Conservation (phyloP, 2,113 vertebrate species). For the Camelus bactrianus region DNA sequence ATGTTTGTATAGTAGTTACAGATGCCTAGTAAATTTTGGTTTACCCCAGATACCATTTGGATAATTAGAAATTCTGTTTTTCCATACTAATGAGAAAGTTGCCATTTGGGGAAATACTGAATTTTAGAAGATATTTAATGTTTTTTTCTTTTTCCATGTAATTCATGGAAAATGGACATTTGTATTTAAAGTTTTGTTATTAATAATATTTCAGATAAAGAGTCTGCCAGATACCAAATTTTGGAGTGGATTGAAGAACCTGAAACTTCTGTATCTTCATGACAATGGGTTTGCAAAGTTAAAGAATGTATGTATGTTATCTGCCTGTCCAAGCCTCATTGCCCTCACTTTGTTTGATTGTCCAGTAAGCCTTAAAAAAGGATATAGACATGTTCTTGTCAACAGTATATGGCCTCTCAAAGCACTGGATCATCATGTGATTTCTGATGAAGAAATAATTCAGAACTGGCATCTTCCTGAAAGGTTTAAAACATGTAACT, state of each 20-base stretch:
- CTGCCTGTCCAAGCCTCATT: constrained; percentile 81
- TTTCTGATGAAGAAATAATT: constrained; percentile 88
- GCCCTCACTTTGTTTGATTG: constrained; percentile 86
- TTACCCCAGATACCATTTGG: background rate
- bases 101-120: background rate
- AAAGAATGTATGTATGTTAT: constrained; percentile 81
- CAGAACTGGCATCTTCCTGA: constrained; percentile 83
- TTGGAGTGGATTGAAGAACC: constrained; percentile 83
- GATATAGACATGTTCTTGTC: constrained; percentile 84
- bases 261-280: constrained; percentile 86
- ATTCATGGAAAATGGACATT: constrained; percentile 5
- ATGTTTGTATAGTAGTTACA: background rate
- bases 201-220: constrained; percentile 82
- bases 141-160: background rate
- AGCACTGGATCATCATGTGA: constrained; percentile 83
- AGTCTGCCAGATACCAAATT: constrained; percentile 82
- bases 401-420: constrained; percentile 86
- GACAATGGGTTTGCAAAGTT: constrained; percentile 84
- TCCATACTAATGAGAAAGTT: background rate
- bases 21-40: background rate
- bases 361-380: constrained; percentile 86
- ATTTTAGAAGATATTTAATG: constrained; percentile 47
- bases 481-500: constrained; percentile 78
- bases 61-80: background rate
- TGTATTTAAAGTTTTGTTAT: constrained; percentile 53